Evolutionary conservation across 2,888 invertebrate genomes (phyloP).

Genomic region (Drosophila suboccidentalis): DNA sequence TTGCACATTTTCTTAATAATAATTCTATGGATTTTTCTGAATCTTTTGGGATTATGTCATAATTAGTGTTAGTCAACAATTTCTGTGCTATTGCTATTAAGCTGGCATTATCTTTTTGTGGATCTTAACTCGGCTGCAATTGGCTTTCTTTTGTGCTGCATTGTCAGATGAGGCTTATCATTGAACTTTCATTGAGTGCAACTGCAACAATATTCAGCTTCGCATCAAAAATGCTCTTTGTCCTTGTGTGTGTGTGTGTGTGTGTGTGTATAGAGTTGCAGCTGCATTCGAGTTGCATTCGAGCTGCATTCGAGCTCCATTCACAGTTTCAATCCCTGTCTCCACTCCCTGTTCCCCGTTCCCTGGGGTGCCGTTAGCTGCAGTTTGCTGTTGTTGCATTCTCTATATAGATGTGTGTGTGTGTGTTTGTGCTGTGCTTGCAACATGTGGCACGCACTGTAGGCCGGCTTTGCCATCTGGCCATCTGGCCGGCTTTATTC

Average conservation of each 20-base stretch:
- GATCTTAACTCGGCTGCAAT: slow-evolving; percentile 30
- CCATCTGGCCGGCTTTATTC: slow-evolving; percentile 55
- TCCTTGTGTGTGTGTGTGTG: slow-evolving; percentile 6
- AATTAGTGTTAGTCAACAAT: slow-evolving; percentile 21
- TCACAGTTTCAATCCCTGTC: slow-evolving; percentile 41
- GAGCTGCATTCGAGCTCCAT: slow-evolving; percentile 49
- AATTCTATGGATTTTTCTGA: neutral
- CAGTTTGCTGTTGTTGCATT: slow-evolving; percentile 49
- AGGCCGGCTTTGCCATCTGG: slow-evolving; percentile 69
- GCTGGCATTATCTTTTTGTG: slow-evolving; percentile 10
- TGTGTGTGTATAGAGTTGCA: slow-evolving; percentile 31
- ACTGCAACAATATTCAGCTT: slow-evolving; percentile 31
- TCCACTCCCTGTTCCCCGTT: neutral
- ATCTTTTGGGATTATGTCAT: slow-evolving; percentile 3
- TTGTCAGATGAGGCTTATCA: slow-evolving; percentile 58
- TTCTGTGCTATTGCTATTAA: slow-evolving; percentile 18
- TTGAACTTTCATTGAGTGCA: slow-evolving; percentile 48
- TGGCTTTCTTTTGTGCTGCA: slow-evolving; percentile 38
- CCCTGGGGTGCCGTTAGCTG: slow-evolving; percentile 34
- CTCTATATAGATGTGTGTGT: slow-evolving; percentile 13
- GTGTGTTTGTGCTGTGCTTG: slow-evolving; percentile 49
- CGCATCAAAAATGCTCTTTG: slow-evolving; percentile 70
- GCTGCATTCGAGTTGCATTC: slow-evolving; percentile 45
- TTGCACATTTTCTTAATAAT: neutral
- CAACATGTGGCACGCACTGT: slow-evolving; percentile 80